These are phyloP conservation scores for Brachyptera risi DNA, from an alignment of 2,888 invertebrate species.

Conservation along the genomic window DNA sequence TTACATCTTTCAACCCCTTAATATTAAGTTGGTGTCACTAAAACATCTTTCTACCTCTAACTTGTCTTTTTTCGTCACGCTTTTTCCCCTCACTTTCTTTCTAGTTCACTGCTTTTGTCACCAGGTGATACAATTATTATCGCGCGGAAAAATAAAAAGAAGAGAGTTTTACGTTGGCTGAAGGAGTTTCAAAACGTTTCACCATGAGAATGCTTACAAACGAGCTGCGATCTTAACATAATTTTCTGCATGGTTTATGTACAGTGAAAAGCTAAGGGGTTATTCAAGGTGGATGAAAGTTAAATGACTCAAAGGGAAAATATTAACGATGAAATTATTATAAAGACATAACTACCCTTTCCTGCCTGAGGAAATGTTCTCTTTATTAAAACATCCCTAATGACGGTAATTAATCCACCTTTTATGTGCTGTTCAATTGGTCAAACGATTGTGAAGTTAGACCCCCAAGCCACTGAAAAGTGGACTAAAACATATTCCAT, in stretches of 20 bases:
- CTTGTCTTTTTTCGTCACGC: neutral
- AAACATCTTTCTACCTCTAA: neutral
- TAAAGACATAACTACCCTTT: neutral
- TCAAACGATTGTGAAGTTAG: too few species aligned
- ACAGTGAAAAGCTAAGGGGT: neutral
- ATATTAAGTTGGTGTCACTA: neutral
- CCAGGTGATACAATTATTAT: conserved; percentile 2
- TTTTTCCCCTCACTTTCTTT: too few species aligned
- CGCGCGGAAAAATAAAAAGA: neutral
- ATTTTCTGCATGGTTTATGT: neutral
- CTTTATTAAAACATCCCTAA: conserved; percentile 5
- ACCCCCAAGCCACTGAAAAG: too few species aligned
- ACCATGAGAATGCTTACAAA: neutral
- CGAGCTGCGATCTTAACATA: neutral
- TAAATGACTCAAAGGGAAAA: conserved; percentile 19
- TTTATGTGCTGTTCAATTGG: neutral
- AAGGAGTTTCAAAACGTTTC: neutral
- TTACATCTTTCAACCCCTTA: conserved; percentile 15
- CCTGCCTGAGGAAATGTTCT: neutral
- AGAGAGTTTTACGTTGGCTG: too few species aligned
- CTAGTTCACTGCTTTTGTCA: neutral
- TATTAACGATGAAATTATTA: conserved; percentile 11
- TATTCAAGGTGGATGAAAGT: neutral
- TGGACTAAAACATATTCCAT: too few species aligned
- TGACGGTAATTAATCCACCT: neutral